Conservation (phyloP, 1,140 invertebrate species). For the Megathymus violae region DNA sequence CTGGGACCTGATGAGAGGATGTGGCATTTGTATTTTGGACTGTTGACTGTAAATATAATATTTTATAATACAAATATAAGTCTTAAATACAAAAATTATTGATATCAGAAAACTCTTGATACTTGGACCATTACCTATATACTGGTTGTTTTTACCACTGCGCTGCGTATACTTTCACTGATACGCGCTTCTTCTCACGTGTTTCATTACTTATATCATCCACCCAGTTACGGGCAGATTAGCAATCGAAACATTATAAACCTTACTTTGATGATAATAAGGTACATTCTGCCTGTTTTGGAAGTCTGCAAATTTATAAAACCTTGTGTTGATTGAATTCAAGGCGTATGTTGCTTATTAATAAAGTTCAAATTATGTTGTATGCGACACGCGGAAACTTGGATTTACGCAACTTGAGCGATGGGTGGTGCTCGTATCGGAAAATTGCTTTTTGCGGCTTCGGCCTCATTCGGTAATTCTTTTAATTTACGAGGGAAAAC, state of each 20-base stretch:
- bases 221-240: background rate
- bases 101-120: background rate
- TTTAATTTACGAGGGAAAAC: conserved; percentile 12
- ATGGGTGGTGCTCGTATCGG: conserved; percentile 25
- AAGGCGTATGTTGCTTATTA: background rate
- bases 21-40: too few species aligned
- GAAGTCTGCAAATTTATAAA: conserved; percentile 16
- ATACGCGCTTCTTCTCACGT: conserved; percentile 30
- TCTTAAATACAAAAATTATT: background rate
- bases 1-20: too few species aligned
- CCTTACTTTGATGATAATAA: background rate
- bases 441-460: conserved; percentile 31
- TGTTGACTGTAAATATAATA: too few species aligned
- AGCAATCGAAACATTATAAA: conserved; percentile 8
- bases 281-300: background rate
- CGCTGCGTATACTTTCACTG: conserved; percentile 37
- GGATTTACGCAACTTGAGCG: conserved; percentile 19
- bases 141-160: conserved; percentile 24
- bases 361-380: conserved; percentile 2
- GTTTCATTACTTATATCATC: conserved; percentile 30
- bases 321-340: background rate
- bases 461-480: background rate
- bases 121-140: conserved; percentile 17
- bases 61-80: too few species aligned
- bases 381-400: conserved; percentile 9